Conservation (phyloP, 2,113 vertebrate genomes). For the Tragelaphus strepsiceros region DNA sequence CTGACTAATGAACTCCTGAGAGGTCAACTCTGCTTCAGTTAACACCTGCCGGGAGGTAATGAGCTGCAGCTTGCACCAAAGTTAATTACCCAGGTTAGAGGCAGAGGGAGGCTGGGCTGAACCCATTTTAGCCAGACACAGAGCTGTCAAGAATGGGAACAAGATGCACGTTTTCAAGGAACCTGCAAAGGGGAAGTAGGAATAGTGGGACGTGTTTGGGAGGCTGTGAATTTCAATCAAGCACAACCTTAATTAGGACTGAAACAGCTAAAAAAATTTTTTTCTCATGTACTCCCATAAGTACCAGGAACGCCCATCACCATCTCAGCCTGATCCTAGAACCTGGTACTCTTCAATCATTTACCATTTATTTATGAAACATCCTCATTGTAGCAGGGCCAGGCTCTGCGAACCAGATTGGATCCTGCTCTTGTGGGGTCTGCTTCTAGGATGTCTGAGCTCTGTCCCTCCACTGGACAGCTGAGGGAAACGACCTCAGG, state of each 20-base stretch:
- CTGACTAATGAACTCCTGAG: conserved; percentile 35
- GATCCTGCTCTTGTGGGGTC: not conserved
- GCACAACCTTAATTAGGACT: not conserved
- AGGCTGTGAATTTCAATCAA: not conserved
- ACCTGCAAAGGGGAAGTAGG: not conserved
- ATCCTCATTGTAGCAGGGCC: not conserved
- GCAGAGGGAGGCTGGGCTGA: not conserved
- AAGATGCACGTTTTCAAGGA: accelerated
- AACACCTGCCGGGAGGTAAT: not conserved
- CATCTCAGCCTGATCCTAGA: not conserved
- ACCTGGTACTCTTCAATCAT: not conserved
- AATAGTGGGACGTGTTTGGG: not conserved
- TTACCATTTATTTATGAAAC: not conserved
- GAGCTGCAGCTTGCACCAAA: not conserved
- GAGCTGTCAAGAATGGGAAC: not conserved
- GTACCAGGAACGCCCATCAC: accelerated
- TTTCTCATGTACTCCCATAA: not conserved
- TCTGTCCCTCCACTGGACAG: not conserved
- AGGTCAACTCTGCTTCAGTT: not conserved
- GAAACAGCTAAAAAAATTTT: not conserved
- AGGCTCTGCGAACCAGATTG: not conserved
- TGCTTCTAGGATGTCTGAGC: not conserved
- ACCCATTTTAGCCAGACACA: not conserved
- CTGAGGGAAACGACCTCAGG: not conserved
- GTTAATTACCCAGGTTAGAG: not conserved